Conservation (phyloP, 2,113 vertebrate species). For the Dasyprocta punctata region DNA sequence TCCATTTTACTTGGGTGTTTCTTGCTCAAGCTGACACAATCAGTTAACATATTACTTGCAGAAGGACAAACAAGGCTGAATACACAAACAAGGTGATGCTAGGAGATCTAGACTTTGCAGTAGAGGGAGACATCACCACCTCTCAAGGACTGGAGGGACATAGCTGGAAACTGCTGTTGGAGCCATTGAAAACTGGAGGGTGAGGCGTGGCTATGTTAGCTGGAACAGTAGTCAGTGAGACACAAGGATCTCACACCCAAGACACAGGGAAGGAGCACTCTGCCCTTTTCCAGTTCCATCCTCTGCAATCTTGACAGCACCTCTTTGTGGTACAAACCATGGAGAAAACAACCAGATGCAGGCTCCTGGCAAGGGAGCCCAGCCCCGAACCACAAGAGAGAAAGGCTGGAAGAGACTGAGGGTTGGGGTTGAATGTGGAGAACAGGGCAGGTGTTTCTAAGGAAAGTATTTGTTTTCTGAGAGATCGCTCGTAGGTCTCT, state of each 20-base stretch:
- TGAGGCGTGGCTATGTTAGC: background rate
- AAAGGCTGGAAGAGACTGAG: background rate
- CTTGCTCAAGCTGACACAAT: background rate
- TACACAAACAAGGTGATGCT: background rate
- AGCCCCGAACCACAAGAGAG: background rate
- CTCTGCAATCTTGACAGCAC: background rate
- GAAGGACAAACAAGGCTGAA: background rate
- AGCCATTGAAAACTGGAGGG: background rate
- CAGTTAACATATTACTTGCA: background rate
- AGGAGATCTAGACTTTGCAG: background rate
- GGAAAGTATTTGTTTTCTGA: background rate
- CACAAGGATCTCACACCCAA: background rate
- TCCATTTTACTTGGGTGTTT: background rate
- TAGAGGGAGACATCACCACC: background rate
- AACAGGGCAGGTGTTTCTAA: background rate
- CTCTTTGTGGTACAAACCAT: background rate
- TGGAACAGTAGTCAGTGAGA: background rate
- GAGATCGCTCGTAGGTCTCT: background rate
- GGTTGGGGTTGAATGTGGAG: background rate
- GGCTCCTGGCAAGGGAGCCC: background rate
- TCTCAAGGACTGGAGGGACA: rapidly evolving
- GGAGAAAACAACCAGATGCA: background rate
- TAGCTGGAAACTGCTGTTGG: too few relatives aligned
- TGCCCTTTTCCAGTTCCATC: too few relatives aligned
- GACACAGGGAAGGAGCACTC: background rate